Conservation (phyloP, 1,140 invertebrate species). For the Sycophaga agraensis region DNA sequence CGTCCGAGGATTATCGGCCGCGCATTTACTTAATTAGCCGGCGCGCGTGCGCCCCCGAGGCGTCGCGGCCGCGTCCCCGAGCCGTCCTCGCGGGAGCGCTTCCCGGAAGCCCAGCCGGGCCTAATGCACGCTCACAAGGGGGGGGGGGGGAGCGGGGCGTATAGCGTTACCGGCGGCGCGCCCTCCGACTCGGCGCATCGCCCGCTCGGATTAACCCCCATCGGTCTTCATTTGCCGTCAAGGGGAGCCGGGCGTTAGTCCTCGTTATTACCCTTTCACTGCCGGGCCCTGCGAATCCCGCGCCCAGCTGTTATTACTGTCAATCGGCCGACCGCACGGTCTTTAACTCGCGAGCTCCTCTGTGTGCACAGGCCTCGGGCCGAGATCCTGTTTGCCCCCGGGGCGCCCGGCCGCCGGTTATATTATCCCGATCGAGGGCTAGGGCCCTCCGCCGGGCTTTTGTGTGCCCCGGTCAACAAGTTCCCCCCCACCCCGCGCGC, state of each 20-base stretch:
- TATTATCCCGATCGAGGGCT: too few relatives aligned
- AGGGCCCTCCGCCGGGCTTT: too few relatives aligned
- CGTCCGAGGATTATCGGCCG: not conserved
- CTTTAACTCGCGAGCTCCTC: too few relatives aligned
- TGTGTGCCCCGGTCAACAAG: too few relatives aligned
- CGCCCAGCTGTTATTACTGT: constrained; percentile 27
- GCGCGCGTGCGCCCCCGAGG: not conserved
- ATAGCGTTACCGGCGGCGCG: too few relatives aligned
- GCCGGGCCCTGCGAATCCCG: not conserved
- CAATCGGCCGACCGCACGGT: constrained; percentile 11
- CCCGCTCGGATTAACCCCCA: constrained; percentile 25
- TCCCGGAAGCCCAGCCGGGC: too few relatives aligned
- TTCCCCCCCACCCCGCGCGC: too few relatives aligned
- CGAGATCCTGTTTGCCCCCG: too few relatives aligned
- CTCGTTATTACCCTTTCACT: constrained; percentile 31
- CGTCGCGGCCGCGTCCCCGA: not conserved
- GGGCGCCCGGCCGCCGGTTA: too few relatives aligned
- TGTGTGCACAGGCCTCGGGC: too few relatives aligned
- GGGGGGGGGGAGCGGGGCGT: too few relatives aligned
- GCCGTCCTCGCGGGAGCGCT: not conserved
- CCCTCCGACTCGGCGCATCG: not conserved
- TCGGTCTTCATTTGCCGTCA: constrained; percentile 32
- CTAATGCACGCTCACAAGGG: too few relatives aligned
- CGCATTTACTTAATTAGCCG: constrained; percentile 18
- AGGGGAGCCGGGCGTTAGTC: constrained; percentile 19